Evolutionary conservation across 2,797 vertebrate species (phyloP).

Genomic region (Delichon dasypus): DNA sequence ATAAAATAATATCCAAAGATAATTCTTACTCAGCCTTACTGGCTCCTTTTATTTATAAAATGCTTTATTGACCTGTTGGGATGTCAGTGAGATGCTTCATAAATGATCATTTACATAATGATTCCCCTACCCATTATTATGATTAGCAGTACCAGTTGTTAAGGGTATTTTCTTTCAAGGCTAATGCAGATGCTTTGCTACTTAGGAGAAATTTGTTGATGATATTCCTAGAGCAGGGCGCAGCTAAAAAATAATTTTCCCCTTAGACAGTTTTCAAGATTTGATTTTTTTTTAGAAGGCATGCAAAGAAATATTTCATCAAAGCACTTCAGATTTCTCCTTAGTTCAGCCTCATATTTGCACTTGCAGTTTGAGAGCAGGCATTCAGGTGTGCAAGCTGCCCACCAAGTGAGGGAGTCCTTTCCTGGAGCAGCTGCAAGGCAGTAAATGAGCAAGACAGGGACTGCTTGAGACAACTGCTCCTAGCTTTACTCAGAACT

Average conservation of each 20-base stretch:
- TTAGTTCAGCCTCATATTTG: not conserved
- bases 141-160: constrained; percentile 14
- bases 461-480: not conserved
- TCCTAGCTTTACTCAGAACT: not conserved
- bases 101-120: not conserved
- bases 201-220: not conserved
- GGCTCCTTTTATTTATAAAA: not conserved
- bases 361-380: not conserved
- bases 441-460: not conserved
- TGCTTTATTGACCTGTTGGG: not conserved
- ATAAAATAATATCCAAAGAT: not conserved
- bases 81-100: not conserved
- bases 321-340: not conserved
- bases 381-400: not conserved
- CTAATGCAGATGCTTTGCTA: not conserved
- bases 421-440: not conserved
- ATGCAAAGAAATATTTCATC: not conserved
- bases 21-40: not conserved
- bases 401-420: not conserved
- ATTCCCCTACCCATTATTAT: not conserved
- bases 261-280: not conserved
- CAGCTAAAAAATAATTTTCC: not conserved
- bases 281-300: not conserved
- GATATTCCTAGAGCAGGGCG: not conserved
- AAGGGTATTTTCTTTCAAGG: not conserved